phyloP scores from a whole-genome alignment of 2,113 vertebrate species.

The Rhadina sibilatrix region DNA sequence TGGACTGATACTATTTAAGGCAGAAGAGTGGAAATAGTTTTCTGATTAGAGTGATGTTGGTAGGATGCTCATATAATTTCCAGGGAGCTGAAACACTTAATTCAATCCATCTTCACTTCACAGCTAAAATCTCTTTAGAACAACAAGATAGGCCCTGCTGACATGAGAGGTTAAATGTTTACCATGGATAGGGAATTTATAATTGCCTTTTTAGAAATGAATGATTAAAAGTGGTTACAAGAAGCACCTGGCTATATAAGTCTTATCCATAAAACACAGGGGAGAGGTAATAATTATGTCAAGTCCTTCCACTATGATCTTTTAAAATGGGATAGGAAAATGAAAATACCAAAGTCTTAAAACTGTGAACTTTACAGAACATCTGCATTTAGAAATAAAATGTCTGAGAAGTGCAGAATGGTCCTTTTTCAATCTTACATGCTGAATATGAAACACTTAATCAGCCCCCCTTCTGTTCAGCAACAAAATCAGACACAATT shows the following conservation, averaged over 20 bases:
- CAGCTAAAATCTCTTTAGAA: slow-evolving; percentile 44
- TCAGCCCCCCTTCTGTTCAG: background rate
- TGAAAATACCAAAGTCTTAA: background rate
- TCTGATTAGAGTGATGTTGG: slow-evolving; percentile 14
- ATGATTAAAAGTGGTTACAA: slow-evolving; percentile 46
- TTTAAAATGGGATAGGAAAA: background rate
- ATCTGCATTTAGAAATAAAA: background rate
- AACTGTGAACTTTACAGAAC: background rate
- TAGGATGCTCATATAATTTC: slow-evolving; percentile 32
- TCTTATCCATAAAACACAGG: background rate
- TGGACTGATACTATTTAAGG: slow-evolving; percentile 60
- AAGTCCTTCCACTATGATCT: background rate
- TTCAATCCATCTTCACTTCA: slow-evolving; percentile 6
- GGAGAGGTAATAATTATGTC: slow-evolving; percentile 6
- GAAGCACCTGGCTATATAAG: background rate
- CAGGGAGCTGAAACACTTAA: slow-evolving; percentile 49
- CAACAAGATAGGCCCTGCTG: background rate
- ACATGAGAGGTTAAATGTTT: slow-evolving; percentile 53
- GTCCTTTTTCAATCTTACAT: background rate
- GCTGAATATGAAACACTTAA: background rate
- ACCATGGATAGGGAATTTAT: slow-evolving; percentile 20
- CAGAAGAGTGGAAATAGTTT: slow-evolving; percentile 34
- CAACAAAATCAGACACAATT: background rate
- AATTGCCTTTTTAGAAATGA: slow-evolving; percentile 49
- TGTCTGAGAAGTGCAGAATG: background rate